Evolutionary conservation across 2,113 vertebrate species (phyloP), one percentile per base, ranked within the genome.

Genomic region (Bostrychus sinensis): DNA sequence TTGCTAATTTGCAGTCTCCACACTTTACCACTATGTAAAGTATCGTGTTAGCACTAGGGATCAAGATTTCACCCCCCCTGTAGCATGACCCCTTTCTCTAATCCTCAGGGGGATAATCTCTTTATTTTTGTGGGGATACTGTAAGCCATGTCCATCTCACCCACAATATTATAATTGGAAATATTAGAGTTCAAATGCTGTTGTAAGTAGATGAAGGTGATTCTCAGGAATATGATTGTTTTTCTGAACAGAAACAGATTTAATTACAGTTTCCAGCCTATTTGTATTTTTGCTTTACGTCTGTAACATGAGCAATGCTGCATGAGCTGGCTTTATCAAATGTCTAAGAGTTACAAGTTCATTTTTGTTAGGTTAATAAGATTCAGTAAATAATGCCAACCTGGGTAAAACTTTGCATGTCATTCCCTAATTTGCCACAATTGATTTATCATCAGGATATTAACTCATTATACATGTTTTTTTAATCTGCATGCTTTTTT

Each of bases 81-180:
- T 45, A 55, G 61, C 43, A 28, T 85, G 86, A 84, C 83, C 82
- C 80, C 75, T 81, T 84, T 87, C 75, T 77, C 82, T 89, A 85
- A 87, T 86, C 87, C 81, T 58, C 54, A 58, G 70, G 64, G 48
- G 80, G 85, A 87, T 87, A 87, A 89, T 90, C 89, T 80, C 85
- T 85, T 88, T 88, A 78, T 88, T 85, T 90, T 87, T 86, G 71
- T 79, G 82, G 78, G 67, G 83, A 72, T 64, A 74, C 62, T 72
- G n/a, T 63, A 70, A 28, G 37, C 41, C 26, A 54, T 56, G 72
- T 70, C 58, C 62, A 72, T 81, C 41, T 23, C 66, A 73, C 69
- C 55, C 70, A 73, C 61, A 59, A 50, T 74, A 55, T 9, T 36
- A 58, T 59, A 51, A 32, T 36, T 16, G 4, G 23, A 56, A 1